These are phyloP conservation scores for Megalops cyprinoides DNA, from an alignment of 2,797 vertebrate genomes.

Conservation along the genomic window DNA sequence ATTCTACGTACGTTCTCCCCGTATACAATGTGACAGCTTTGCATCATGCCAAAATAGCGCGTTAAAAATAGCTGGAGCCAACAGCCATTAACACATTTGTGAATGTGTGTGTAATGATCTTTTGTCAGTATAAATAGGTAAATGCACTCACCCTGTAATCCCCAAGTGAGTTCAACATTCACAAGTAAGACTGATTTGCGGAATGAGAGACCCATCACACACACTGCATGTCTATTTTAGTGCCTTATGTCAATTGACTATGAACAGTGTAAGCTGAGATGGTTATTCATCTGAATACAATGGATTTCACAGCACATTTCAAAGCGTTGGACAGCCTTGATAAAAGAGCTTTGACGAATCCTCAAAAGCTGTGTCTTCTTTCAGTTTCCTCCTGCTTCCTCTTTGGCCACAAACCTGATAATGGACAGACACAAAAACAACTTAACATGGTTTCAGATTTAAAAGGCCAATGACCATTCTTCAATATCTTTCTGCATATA, in stretches of 20 bases:
- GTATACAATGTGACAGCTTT: background rate
- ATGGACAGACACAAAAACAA: background rate
- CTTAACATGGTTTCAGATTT: background rate
- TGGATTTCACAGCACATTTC: background rate
- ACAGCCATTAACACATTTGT: too few species aligned
- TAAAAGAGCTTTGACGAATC: background rate
- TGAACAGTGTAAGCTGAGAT: background rate
- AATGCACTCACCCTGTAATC: too few species aligned
- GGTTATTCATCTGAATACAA: background rate
- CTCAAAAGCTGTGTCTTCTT: background rate
- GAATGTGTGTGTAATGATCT: too few species aligned
- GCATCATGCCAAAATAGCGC: background rate
- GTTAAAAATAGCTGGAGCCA: too few species aligned
- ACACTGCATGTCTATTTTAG: background rate
- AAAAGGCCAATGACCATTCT: background rate
- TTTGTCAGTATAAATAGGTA: too few species aligned
- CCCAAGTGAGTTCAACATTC: too few species aligned
- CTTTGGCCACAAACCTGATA: background rate
- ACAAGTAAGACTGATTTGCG: background rate
- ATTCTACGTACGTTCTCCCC: conserved; percentile 89
- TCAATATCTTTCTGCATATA: background rate
- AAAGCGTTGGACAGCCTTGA: background rate
- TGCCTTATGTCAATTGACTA: background rate
- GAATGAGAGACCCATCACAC: background rate
- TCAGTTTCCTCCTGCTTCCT: background rate